phyloP scores from a whole-genome alignment of 2,797 vertebrate species.

The Gallinago stenura region DNA sequence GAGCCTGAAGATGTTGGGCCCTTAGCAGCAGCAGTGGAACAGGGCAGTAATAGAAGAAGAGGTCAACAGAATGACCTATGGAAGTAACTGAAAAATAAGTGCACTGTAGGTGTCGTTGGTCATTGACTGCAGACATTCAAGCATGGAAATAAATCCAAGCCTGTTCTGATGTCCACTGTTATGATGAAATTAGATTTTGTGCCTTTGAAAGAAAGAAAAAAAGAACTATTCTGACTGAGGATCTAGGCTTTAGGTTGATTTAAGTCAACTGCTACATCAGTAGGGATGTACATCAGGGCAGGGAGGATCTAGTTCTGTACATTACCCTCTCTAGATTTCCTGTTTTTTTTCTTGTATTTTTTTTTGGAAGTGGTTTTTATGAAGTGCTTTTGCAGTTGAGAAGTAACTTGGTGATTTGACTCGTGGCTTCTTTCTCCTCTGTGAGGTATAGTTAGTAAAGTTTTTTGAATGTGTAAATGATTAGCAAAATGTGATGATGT shows the following conservation, averaged over 20 bases:
- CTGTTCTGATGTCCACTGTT: not conserved
- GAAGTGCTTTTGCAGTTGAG: not conserved
- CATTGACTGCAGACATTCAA: not conserved
- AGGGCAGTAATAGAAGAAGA: not conserved
- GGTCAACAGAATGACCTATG: not conserved
- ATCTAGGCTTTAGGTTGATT: not conserved
- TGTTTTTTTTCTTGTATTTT: not conserved
- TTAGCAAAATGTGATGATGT: constrained; percentile 11
- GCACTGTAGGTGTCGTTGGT: not conserved
- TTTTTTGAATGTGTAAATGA: constrained; percentile 5
- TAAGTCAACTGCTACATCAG: not conserved
- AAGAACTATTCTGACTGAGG: not conserved
- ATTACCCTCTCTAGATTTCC: not conserved
- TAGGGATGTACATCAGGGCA: not conserved
- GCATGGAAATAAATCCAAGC: not conserved
- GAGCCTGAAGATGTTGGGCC: not conserved
- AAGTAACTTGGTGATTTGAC: not conserved
- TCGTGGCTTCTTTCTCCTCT: not conserved
- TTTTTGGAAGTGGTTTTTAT: not conserved
- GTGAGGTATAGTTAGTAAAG: not conserved
- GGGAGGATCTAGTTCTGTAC: not conserved
- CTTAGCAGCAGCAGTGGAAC: not conserved
- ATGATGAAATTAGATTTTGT: not conserved
- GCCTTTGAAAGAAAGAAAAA: not conserved
- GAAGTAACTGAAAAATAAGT: not conserved